These are phyloP conservation scores for Cepphus grylle DNA, from an alignment of 2,113 vertebrate species.

Conservation along the genomic window DNA sequence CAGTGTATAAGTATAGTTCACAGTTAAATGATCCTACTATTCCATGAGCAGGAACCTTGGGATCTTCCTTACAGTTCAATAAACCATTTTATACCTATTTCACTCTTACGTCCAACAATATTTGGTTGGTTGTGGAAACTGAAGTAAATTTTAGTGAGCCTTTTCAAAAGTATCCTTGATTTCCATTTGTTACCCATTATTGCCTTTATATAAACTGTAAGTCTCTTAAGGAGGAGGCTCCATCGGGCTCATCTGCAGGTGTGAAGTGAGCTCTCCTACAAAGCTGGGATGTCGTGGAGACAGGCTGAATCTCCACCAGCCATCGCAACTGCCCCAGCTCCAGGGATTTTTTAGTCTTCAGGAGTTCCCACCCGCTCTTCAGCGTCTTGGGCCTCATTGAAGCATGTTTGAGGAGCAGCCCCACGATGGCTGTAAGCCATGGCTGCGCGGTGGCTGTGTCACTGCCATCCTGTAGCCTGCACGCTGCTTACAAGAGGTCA, in stretches of 20 bases:
- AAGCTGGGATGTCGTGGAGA: accelerated
- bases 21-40: neutral
- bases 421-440: neutral
- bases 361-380: neutral
- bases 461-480: neutral
- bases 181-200: neutral
- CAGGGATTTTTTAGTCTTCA: neutral
- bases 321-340: accelerated
- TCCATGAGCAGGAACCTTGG: neutral
- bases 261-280: neutral
- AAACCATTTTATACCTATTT: neutral
- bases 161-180: neutral
- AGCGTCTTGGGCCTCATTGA: neutral
- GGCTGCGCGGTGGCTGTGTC: neutral
- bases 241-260: neutral
- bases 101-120: neutral
- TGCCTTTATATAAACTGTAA: neutral
- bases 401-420: neutral
- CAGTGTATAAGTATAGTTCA: neutral
- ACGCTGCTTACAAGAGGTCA: neutral
- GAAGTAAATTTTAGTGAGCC: neutral
- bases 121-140: neutral
- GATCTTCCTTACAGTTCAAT: neutral
- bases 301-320: neutral
- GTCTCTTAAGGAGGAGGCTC: neutral